phyloP scores from a whole-genome alignment of 2,888 invertebrate genomes.

The Lepidonotus clava region DNA sequence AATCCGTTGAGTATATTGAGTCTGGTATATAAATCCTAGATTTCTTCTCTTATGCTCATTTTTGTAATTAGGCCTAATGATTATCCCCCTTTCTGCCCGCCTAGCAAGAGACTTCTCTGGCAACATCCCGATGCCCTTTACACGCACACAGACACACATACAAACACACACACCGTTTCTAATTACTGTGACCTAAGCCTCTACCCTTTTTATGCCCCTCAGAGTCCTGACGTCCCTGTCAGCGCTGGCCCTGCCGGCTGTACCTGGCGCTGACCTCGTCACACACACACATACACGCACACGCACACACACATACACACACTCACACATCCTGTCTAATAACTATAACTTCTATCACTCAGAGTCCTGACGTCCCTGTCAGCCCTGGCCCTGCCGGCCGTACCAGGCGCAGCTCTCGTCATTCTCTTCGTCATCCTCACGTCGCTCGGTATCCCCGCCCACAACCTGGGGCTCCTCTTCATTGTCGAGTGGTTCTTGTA shows the following conservation, averaged over 20 bases:
- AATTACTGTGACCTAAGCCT: too few relatives aligned
- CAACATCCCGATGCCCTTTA: too few relatives aligned
- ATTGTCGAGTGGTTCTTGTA: conserved; percentile 58
- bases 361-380: conserved; percentile 53
- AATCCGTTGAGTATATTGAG: too few relatives aligned
- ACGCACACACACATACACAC: neutral
- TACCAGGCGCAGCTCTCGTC: conserved; percentile 55
- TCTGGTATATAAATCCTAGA: too few relatives aligned
- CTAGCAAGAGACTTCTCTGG: too few relatives aligned
- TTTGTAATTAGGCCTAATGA: too few relatives aligned
- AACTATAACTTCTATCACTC: neutral
- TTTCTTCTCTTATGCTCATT: too few relatives aligned
- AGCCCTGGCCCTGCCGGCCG: conserved; percentile 55
- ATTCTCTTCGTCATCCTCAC: conserved; percentile 56
- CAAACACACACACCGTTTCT: too few relatives aligned
- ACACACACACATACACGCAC: too few relatives aligned
- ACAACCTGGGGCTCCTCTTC: conserved; percentile 55
- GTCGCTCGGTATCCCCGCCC: conserved; percentile 53
- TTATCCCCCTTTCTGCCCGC: too few relatives aligned
- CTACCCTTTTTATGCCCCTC: too few relatives aligned
- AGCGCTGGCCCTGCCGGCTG: conserved; percentile 55
- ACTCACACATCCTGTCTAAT: neutral
- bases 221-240: conserved; percentile 53
- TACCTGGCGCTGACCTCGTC: conserved; percentile 55
- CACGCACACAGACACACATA: too few relatives aligned